phyloP scores from a whole-genome alignment of 2,113 vertebrate genomes.

The Pyxicephalus adspersus region DNA sequence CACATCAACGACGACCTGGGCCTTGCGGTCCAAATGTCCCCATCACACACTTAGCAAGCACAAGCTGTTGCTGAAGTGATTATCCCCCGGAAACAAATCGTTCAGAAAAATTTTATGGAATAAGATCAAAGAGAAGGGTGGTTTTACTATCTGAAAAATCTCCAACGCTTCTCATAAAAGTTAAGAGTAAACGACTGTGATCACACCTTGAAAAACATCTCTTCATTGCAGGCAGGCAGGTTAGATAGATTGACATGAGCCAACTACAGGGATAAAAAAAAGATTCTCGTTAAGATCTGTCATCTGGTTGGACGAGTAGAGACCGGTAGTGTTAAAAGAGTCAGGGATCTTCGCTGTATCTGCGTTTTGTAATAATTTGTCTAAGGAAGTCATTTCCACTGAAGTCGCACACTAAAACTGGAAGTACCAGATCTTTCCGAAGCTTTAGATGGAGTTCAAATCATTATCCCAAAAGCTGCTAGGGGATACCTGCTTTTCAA shows the following conservation, averaged over 20 bases:
- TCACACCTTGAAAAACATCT: slow-evolving; percentile 3
- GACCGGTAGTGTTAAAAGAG: neutral
- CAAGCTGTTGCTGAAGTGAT: neutral
- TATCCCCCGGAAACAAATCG: slow-evolving; percentile 5
- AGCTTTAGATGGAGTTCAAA: neutral
- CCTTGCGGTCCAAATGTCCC: neutral
- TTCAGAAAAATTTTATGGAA: slow-evolving; percentile 10
- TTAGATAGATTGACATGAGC: neutral
- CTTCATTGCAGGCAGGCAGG: neutral
- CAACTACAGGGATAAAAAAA: neutral
- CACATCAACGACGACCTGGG: neutral
- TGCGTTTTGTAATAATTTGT: neutral
- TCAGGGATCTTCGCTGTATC: neutral
- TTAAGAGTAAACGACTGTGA: neutral
- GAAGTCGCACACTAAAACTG: neutral
- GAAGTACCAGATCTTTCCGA: neutral
- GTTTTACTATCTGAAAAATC: neutral
- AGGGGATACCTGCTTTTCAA: neutral
- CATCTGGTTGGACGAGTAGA: neutral
- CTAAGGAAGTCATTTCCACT: neutral
- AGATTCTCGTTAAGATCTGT: neutral
- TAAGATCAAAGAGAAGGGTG: neutral
- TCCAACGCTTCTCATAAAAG: neutral
- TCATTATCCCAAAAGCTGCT: neutral
- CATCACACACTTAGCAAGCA: neutral